Conservation (phyloP, 2,888 invertebrate genomes). For the Phortica okadai region DNA sequence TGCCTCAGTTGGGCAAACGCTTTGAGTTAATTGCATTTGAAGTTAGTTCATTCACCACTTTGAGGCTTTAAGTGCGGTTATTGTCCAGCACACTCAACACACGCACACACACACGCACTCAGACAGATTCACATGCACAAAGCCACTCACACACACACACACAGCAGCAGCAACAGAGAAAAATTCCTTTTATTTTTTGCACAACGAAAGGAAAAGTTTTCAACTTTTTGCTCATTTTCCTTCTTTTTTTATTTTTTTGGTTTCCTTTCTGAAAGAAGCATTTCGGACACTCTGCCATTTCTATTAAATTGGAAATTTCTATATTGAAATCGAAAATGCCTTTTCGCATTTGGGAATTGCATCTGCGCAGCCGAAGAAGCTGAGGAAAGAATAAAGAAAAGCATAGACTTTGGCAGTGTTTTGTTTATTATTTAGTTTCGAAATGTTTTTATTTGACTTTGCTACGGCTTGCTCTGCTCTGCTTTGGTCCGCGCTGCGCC, state of each 20-base stretch:
- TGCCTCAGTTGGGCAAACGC: background rate
- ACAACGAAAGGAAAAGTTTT: constrained; percentile 63
- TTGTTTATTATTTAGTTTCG: constrained; percentile 49
- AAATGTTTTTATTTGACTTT: background rate
- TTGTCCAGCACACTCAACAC: constrained; percentile 1
- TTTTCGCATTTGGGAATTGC: background rate
- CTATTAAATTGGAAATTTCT: constrained; percentile 40
- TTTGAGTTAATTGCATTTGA: constrained; percentile 62
- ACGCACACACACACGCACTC: background rate
- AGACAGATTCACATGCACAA: background rate
- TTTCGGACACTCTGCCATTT: constrained; percentile 41
- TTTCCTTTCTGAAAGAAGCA: constrained; percentile 10
- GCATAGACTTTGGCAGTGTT: background rate
- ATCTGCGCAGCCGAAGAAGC: no score
- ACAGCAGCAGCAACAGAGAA: background rate
- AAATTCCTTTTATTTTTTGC: background rate
- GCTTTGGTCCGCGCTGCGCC: constrained; percentile 22
- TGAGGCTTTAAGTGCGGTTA: constrained; percentile 27
- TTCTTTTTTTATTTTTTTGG: constrained; percentile 27
- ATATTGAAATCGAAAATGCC: constrained; percentile 68
- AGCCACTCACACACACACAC: background rate
- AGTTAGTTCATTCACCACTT: constrained; percentile 40
- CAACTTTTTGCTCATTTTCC: constrained; percentile 29
- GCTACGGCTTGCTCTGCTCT: background rate
- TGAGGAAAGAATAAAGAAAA: background rate